These are phyloP conservation scores for Egretta garzetta DNA, from an alignment of 2,113 vertebrate species.

Conservation along the genomic window DNA sequence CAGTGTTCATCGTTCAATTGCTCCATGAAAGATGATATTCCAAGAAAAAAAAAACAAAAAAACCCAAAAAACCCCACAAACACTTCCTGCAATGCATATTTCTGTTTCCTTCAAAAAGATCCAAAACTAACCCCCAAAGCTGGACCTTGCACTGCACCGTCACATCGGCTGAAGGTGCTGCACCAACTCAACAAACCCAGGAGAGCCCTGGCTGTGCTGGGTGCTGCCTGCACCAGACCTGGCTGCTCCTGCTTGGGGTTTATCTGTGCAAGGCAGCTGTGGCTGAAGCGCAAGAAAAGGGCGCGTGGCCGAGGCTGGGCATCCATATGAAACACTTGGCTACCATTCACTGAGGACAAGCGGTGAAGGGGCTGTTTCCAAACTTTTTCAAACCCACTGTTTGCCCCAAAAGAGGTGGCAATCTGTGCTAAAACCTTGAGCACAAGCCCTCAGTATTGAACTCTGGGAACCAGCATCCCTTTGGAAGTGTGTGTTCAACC, in stretches of 20 bases:
- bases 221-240: background rate
- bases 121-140: background rate
- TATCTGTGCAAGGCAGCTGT: background rate
- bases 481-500: background rate
- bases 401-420: background rate
- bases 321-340: background rate
- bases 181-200: background rate
- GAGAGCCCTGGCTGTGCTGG: background rate
- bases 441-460: background rate
- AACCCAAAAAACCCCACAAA: background rate
- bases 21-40: background rate
- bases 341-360: rapidly evolving
- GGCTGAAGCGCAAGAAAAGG: background rate
- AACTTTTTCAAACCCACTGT: too few relatives aligned
- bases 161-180: background rate
- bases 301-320: background rate
- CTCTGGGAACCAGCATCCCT: background rate
- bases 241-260: background rate
- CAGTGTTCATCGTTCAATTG: background rate
- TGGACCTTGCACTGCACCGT: background rate
- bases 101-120: background rate
- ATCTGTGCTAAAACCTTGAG: background rate
- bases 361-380: background rate
- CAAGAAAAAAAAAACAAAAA: background rate
- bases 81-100: background rate